Percentiles rank a stretch among this genome's conserved stretches.
Evolutionary conservation across 1,140 invertebrate genomes (phyloP).

Genomic region (Trachymyrmex cornetzi): DNA sequence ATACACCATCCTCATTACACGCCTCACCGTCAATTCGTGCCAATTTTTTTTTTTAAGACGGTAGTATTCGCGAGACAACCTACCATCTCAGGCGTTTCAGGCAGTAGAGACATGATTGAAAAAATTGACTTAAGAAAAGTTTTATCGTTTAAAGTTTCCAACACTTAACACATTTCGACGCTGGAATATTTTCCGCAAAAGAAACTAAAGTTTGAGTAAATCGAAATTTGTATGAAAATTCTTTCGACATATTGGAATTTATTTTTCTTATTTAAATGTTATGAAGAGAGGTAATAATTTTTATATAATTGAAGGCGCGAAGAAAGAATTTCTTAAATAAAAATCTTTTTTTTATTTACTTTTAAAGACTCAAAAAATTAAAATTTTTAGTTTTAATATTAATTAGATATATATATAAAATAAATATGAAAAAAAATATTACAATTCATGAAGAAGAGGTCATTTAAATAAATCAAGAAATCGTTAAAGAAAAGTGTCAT

Average conservation of each 20-base stretch:
- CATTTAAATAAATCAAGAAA: not conserved
- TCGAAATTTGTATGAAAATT: not conserved
- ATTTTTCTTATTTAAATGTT: not conserved
- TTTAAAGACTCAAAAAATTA: not conserved
- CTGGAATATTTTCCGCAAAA: slow-evolving; percentile 16
- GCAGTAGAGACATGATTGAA: slow-evolving; percentile 27
- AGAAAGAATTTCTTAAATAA: not conserved
- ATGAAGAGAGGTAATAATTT: not conserved
- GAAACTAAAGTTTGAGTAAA: slow-evolving; percentile 1
- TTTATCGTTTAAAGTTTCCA: slow-evolving; percentile 39
- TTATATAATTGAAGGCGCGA: not conserved
- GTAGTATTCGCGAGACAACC: too few relatives aligned
- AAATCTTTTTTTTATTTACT: not conserved
- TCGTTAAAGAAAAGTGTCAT: not conserved
- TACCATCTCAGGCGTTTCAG: not conserved
- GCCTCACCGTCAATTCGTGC: slow-evolving; percentile 10
- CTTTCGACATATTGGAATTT: not conserved
- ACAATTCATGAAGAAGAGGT: not conserved
- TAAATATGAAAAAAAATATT: not conserved
- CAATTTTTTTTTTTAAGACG: slow-evolving; percentile 15
- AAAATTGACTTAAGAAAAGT: slow-evolving; percentile 57
- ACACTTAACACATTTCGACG: slow-evolving; percentile 27
- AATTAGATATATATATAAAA: not conserved
- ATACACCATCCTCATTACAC: slow-evolving; percentile 37
- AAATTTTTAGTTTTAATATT: not conserved